phyloP scores from a whole-genome alignment of 2,797 vertebrate genomes.

The Manis crassicaudata region DNA sequence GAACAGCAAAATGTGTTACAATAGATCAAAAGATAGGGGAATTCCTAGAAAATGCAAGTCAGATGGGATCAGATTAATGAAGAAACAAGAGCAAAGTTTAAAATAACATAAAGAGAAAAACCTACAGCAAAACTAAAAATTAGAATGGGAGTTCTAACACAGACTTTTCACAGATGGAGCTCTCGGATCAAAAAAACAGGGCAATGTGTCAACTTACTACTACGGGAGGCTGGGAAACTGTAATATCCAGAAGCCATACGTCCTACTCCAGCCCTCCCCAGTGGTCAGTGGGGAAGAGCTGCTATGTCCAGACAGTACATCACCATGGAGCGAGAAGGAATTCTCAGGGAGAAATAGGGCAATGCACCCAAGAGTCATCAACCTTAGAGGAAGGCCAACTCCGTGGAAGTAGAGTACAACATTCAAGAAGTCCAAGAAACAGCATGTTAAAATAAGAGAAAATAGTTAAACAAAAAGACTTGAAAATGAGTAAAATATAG shows the following conservation, averaged over 20 bases:
- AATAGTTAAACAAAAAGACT: background rate
- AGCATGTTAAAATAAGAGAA: background rate
- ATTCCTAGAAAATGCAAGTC: constrained; percentile 4
- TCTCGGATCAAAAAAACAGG: background rate
- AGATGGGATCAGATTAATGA: background rate
- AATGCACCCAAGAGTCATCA: background rate
- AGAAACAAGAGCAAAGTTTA: background rate
- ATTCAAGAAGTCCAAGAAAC: background rate
- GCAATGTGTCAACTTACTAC: background rate
- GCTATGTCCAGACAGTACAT: background rate
- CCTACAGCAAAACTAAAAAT: background rate
- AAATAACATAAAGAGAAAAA: background rate
- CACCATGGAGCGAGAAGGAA: background rate
- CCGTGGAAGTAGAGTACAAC: background rate
- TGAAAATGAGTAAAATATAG: background rate
- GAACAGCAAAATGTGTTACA: background rate
- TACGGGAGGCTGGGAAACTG: background rate
- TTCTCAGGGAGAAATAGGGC: background rate
- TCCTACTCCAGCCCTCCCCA: background rate
- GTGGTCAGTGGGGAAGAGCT: background rate
- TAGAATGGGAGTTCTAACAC: background rate
- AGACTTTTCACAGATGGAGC: background rate
- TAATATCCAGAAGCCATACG: background rate
- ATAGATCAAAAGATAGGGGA: background rate
- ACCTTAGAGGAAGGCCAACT: background rate